Conservation (phyloP, 2,113 vertebrate species). For the Rhabdomys dilectus region DNA sequence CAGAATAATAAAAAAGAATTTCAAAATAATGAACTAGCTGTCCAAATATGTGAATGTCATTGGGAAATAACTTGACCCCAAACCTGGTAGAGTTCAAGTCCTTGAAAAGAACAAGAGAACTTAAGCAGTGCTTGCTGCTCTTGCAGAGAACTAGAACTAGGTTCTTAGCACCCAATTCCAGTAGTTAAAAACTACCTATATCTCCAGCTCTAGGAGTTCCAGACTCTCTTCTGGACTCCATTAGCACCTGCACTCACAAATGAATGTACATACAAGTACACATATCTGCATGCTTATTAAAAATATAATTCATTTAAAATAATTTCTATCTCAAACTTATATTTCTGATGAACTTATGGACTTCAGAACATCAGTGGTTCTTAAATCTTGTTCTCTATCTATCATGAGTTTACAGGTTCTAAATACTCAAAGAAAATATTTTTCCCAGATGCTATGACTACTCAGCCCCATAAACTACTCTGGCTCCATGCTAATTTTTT, state of each 20-base stretch:
- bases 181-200: neutral
- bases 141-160: neutral
- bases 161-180: neutral
- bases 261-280: neutral
- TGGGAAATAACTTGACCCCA: neutral
- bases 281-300: neutral
- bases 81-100: neutral
- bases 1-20: constrained; percentile 18
- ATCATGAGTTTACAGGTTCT: neutral
- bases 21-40: neutral
- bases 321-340: neutral
- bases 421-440: neutral
- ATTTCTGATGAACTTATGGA: neutral
- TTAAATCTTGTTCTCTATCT: neutral
- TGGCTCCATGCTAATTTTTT: neutral
- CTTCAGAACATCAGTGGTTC: neutral
- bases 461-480: neutral
- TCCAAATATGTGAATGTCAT: neutral
- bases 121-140: neutral
- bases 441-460: neutral
- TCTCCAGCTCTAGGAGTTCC: too few relatives aligned
- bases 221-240: neutral
- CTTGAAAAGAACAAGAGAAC: neutral
- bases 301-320: neutral
- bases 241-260: neutral